Base-by-base conservation (phyloP, 2,888 invertebrate species). In the Molanna angustata region DNA sequence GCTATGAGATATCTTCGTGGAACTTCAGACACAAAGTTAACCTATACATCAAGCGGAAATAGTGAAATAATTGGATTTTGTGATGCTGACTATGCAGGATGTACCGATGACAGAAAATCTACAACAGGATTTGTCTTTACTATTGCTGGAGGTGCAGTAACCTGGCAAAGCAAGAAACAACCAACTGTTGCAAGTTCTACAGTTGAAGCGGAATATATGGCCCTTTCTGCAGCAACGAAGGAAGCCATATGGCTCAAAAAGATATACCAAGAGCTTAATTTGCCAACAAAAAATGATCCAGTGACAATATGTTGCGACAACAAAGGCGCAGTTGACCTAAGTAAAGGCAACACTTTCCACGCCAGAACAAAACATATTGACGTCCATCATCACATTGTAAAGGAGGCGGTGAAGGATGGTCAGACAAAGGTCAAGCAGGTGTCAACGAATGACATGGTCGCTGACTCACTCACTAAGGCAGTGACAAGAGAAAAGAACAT, bases 121-220 rank as follows among this genome's bases (percentile, higher is more conserved):
- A 32, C 20, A 17, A 39, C 32, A 11, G 49, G 49, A 11, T 41
- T 17, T 11, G 40, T 40, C 6, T 49, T 41, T 22, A 4, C 62
- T 1, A 60, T 61, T 54, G 62, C 64, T 56, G 62, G 62, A 51
- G 63, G 59, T 18, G 37, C 61, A 4, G 61, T 64, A 19, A 42
- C 51, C n/a, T 66, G 64, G 64, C 49, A 41, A 4, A 64, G 64
- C 1, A 9, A 57, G 44, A 22, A 55, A 55, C 62, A 64, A 35
- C 57, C 27, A 1, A 62, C 62, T 2, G 62, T 63, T 2, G 62
- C 60, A 2, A 56, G 62, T 2, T 64, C 64, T 17, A 61, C 60
- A 1, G 56, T 51, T 4, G 61, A 63, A 20, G 62, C 62, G 9
- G 63, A 63, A 37, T 62, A 64, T 33, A 63, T 63, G 62, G 54